These are phyloP conservation scores for Chauna torquata DNA, from an alignment of 2,113 vertebrate genomes.

Conservation along the genomic window DNA sequence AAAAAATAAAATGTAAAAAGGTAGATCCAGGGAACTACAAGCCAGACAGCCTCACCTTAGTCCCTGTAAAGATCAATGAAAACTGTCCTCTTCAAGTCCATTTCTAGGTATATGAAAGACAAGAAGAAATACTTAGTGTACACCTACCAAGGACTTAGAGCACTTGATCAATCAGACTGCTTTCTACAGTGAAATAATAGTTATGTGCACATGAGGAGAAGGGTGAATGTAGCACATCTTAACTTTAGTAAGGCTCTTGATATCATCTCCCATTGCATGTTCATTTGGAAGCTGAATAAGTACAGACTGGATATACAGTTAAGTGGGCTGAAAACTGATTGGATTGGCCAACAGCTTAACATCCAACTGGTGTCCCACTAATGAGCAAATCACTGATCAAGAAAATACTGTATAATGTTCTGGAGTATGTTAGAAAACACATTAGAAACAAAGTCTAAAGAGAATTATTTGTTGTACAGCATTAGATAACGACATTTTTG, in stretches of 20 bases:
- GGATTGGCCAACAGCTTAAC: neutral
- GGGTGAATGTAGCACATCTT: rapidly evolving
- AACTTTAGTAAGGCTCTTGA: neutral
- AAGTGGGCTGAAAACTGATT: neutral
- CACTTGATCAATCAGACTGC: neutral
- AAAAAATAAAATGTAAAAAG: neutral
- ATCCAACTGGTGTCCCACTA: neutral
- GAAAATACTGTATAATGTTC: too few species aligned
- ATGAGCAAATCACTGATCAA: neutral
- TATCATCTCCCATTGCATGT: too few species aligned
- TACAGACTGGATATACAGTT: neutral
- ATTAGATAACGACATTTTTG: neutral
- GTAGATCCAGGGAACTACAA: neutral
- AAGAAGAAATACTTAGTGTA: neutral
- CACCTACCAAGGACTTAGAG: neutral
- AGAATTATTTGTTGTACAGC: neutral
- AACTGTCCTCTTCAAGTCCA: neutral
- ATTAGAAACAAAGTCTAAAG: neutral
- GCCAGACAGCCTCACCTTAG: neutral
- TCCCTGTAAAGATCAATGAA: neutral
- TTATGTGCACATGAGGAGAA: neutral
- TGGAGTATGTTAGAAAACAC: too few species aligned
- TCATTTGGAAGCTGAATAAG: neutral
- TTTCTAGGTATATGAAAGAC: neutral
- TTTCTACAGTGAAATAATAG: neutral